phyloP scores from a whole-genome alignment of 2,113 vertebrate genomes.

The Ctenodactylus gundi region DNA sequence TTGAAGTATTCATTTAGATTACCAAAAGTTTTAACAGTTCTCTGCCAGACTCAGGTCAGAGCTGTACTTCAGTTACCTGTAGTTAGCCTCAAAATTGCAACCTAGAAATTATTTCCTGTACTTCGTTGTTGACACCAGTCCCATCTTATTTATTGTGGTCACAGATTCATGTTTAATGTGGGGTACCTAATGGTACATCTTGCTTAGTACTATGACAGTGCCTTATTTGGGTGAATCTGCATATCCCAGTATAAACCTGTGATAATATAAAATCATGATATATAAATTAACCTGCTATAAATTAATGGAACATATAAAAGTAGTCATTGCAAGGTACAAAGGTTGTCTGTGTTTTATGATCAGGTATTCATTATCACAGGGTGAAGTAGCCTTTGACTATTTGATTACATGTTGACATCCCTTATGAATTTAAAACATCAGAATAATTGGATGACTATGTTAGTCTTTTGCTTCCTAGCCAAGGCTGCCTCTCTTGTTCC shows the following conservation, averaged over 20 bases:
- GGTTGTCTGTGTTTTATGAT: accelerated
- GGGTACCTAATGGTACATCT: accelerated
- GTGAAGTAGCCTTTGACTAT: neutral
- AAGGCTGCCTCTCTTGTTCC: neutral
- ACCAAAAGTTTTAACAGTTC: neutral
- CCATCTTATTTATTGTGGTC: accelerated
- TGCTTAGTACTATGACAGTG: accelerated
- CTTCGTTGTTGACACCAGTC: accelerated
- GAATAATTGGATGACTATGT: neutral
- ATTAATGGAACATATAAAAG: too few species aligned
- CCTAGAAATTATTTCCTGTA: neutral
- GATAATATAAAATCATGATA: neutral
- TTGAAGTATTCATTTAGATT: neutral
- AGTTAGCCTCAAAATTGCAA: neutral
- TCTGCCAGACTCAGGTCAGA: neutral
- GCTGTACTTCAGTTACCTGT: neutral
- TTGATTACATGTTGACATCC: accelerated
- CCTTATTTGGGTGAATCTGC: accelerated
- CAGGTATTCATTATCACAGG: accelerated
- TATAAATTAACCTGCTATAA: neutral
- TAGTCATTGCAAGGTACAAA: accelerated
- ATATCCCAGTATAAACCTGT: accelerated
- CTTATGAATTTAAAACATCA: accelerated
- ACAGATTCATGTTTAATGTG: accelerated
- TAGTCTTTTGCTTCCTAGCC: neutral